phyloP scores from a whole-genome alignment of 2,888 invertebrate genomes.

The Oxytorus armatus region DNA sequence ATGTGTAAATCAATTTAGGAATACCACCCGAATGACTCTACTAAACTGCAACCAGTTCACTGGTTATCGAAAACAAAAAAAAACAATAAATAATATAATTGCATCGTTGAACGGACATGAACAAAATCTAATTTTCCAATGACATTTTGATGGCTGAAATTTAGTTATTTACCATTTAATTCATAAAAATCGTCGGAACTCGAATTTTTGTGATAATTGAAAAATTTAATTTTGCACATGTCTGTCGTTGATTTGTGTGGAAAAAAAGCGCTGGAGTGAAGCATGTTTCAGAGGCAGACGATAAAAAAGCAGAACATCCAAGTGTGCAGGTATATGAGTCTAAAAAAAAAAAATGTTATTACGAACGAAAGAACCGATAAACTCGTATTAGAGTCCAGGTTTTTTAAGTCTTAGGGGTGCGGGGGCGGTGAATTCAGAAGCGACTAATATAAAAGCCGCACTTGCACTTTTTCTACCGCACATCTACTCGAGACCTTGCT shows the following conservation, averaged over 20 bases:
- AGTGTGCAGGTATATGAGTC: constrained; percentile 8
- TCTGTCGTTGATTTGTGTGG: background rate
- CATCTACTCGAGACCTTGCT: constrained; percentile 10
- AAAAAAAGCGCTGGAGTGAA: background rate
- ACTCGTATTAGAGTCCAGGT: background rate
- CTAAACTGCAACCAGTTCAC: constrained; percentile 61
- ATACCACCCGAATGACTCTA: constrained; percentile 5
- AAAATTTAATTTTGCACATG: background rate
- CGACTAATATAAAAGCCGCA: constrained; percentile 32
- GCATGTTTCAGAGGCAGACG: background rate
- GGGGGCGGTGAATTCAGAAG: constrained; percentile 4
- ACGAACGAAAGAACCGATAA: constrained; percentile 22
- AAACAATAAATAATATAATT: background rate
- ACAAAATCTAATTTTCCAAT: background rate
- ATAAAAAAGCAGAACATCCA: constrained; percentile 23
- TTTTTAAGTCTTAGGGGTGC: constrained; percentile 13
- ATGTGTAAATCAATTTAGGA: background rate
- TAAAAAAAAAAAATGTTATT: constrained; percentile 11
- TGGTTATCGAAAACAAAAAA: constrained; percentile 9
- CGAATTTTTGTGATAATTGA: too few relatives aligned
- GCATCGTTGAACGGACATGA: background rate
- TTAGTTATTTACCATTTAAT: too few relatives aligned
- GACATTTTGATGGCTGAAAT: background rate
- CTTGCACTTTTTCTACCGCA: constrained; percentile 37
- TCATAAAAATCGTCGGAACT: too few relatives aligned